Conservation (phyloP, 2,797 vertebrate genomes). For the Squalus acanthias region DNA sequence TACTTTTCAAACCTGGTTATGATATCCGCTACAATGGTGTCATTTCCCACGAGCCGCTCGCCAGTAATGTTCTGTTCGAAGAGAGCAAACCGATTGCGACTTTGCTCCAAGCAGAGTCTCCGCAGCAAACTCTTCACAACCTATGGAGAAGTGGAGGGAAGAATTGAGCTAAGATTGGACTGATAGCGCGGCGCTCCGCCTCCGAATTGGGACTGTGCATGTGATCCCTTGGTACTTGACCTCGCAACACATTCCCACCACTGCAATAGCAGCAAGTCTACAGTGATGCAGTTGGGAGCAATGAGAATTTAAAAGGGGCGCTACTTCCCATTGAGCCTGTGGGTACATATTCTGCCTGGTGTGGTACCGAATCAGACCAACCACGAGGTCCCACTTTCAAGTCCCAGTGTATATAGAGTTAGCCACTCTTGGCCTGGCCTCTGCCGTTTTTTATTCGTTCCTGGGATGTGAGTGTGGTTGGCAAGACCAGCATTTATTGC, state of each 20-base stretch:
- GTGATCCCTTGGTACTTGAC: not conserved
- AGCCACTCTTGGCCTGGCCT: not conserved
- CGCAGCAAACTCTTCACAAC: conserved; percentile 79
- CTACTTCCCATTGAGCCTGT: not conserved
- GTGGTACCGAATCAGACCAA: not conserved
- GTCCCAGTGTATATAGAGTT: not conserved
- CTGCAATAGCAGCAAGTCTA: not conserved
- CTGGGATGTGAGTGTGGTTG: no score
- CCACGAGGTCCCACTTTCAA: not conserved
- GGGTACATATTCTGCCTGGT: not conserved
- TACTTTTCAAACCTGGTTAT: conserved; percentile 88
- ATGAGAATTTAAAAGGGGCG: not conserved
- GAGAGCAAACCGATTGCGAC: conserved; percentile 82
- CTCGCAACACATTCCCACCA: not conserved
- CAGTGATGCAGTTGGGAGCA: not conserved
- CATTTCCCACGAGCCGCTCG: conserved; percentile 72
- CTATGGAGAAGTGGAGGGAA: conserved; percentile 55
- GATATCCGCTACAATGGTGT: conserved; percentile 79
- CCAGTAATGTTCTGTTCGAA: conserved; percentile 76
- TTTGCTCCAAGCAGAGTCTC: conserved; percentile 76
- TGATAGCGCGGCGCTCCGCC: no score
- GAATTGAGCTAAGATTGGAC: not conserved
- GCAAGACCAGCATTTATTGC: no score
- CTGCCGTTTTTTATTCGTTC: no score
- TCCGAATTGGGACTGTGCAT: conserved; percentile 34